These are phyloP conservation scores for Scolopax bukidnonensis DNA, from an alignment of 2,797 vertebrate genomes.

Conservation along the genomic window DNA sequence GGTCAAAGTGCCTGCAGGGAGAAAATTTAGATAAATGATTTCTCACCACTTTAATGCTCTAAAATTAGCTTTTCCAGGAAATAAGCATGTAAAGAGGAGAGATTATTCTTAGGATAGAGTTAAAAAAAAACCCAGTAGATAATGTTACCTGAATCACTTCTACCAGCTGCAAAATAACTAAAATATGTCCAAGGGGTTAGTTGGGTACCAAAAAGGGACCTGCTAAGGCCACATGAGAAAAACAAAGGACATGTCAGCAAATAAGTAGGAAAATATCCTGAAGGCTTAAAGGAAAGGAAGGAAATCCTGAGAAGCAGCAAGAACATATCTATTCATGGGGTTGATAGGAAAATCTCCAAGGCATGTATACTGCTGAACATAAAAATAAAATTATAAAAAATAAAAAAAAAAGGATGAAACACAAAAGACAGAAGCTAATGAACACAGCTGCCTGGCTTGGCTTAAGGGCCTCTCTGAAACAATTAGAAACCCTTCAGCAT, in stretches of 20 bases:
- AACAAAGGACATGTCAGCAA: slow-evolving; percentile 54
- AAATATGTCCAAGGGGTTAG: slow-evolving; percentile 2
- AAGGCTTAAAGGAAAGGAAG: slow-evolving; percentile 50
- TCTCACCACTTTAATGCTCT: background rate
- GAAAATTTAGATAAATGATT: background rate
- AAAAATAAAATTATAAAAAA: background rate
- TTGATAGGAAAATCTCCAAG: slow-evolving; percentile 49
- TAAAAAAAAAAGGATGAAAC: background rate
- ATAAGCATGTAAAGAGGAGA: background rate
- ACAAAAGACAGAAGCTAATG: slow-evolving; percentile 39
- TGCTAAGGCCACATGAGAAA: background rate
- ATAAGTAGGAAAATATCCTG: slow-evolving; percentile 50
- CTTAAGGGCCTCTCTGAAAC: slow-evolving; percentile 29
- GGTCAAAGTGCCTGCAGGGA: background rate
- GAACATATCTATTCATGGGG: background rate
- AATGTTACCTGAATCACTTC: slow-evolving; percentile 14
- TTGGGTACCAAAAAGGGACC: background rate
- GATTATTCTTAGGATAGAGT: background rate
- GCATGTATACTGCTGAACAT: slow-evolving; percentile 42
- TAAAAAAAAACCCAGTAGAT: background rate
- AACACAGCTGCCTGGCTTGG: slow-evolving; percentile 40
- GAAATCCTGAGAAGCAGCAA: background rate
- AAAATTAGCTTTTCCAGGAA: slow-evolving; percentile 29
- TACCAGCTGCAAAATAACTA: background rate
- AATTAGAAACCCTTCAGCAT: slow-evolving; percentile 25